Evolutionary conservation across 2,113 vertebrate species (phyloP), one percentile per base, ranked within the genome.

Genomic region (Glaucomys volans): DNA sequence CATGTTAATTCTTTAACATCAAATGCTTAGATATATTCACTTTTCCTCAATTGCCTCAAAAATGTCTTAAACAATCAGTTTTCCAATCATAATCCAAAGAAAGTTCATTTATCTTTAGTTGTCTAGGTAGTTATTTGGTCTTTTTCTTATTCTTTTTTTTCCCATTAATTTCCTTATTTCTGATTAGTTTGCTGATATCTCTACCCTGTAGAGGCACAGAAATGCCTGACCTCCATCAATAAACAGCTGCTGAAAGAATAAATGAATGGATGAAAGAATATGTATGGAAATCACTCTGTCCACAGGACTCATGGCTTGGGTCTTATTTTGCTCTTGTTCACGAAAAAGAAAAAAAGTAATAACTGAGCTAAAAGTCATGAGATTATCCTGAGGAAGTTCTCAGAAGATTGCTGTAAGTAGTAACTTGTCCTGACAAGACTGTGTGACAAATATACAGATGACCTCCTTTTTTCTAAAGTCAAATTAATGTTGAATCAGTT

Each of bases 401-500:
- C 35, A 14, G 9, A 94, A 92, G 40, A 74, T 10, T 64, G 59
- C 44, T 30, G 28, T 80, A 59, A 91, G 79, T 37, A 76, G 10
- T 40, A 32, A 81, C 30, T 2, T 47, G 12, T 76, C 92, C 88
- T 85, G 72, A 88, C 37, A 92, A 71, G 94, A 77, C 6, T 37
- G 8, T 80, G 18, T 75, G 35, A 40, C 89, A 67, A 72, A 37
- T 95, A 35, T 9, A 47, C 32, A 72, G 72, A 84, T 57, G 37
- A 54, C 71, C 42, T 57, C 20, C 20, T 57, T 77, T 50, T 83
- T 86, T 93, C 57, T 47, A 59, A 77, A 85, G 32, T 26, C 4
- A 37, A 72, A 84, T 84, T 96, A 94, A 40, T 6, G 42, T 17
- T 52, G 80, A 96, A 54, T 90, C 74, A 94, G n/a, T 50, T 94